Evolutionary conservation across 2,888 invertebrate genomes (phyloP).

Genomic region (Pardosa pseudoannulata): DNA sequence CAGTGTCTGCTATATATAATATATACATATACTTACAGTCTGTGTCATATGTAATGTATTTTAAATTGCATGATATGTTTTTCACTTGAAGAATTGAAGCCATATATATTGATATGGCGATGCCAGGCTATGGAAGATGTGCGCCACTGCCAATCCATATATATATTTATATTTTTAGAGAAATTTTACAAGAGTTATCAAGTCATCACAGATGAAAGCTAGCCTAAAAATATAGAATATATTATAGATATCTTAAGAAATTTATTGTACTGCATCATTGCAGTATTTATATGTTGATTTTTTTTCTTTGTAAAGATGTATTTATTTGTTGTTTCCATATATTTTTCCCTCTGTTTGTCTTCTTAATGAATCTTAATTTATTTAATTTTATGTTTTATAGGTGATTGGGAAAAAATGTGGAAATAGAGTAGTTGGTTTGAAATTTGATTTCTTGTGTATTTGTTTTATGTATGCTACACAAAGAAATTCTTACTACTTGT

Average conservation of each 20-base stretch:
- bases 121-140: slow-evolving; percentile 30
- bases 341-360: not conserved
- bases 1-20: not conserved
- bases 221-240: not conserved
- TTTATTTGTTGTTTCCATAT: slow-evolving; percentile 9
- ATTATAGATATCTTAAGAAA: slow-evolving; percentile 16
- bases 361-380: not conserved
- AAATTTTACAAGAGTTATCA: slow-evolving; percentile 54
- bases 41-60: slow-evolving; percentile 51
- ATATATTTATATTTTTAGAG: slow-evolving; percentile 66
- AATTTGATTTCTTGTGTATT: not conserved
- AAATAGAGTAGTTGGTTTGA: not conserved
- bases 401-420: not conserved
- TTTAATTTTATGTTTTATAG: slow-evolving; percentile 11
- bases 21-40: not conserved
- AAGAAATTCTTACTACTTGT: not conserved
- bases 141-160: slow-evolving; percentile 55
- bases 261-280: not conserved
- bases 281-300: slow-evolving; percentile 7
- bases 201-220: not conserved
- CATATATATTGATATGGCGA: slow-evolving; percentile 17
- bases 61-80: slow-evolving; percentile 38
- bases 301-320: slow-evolving; percentile 10
- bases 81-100: not conserved
- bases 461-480: not conserved